Conservation (phyloP, 2,113 vertebrate species). For the Tetrao urogallus region DNA sequence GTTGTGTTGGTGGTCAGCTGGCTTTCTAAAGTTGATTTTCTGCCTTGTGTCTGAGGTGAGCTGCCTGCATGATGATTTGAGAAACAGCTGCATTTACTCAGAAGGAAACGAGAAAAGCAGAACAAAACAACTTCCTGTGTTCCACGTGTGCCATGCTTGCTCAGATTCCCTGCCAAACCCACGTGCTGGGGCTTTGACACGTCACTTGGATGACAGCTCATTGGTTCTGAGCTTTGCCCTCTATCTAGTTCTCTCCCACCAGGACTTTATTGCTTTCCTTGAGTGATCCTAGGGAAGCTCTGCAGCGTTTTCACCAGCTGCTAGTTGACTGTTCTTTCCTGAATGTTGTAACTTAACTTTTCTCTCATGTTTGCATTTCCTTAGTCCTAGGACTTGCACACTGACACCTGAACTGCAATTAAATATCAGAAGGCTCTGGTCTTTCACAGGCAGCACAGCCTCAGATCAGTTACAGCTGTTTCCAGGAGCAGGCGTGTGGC, state of each 20-base stretch:
- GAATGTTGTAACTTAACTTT: neutral
- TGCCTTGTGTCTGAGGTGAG: neutral
- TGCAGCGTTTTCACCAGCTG: neutral
- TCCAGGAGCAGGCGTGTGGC: neutral
- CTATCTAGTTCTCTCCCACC: neutral
- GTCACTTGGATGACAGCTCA: neutral
- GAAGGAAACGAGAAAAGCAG: neutral
- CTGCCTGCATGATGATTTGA: accelerated
- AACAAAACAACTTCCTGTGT: neutral
- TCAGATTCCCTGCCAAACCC: neutral
- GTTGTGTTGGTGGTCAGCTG: neutral
- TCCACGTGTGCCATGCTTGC: neutral
- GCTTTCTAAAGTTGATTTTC: neutral
- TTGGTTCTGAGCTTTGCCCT: neutral
- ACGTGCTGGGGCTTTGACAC: neutral
- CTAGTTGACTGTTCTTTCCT: neutral
- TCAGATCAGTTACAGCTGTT: neutral
- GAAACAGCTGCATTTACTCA: neutral
- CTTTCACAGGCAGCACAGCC: neutral
- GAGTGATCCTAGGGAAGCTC: neutral
- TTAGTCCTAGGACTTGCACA: neutral
- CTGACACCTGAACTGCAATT: accelerated
- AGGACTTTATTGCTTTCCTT: neutral
- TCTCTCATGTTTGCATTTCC: neutral
- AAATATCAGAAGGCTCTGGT: neutral